phyloP scores from a whole-genome alignment of 2,888 invertebrate genomes.

The Siphlonurus alternatus region DNA sequence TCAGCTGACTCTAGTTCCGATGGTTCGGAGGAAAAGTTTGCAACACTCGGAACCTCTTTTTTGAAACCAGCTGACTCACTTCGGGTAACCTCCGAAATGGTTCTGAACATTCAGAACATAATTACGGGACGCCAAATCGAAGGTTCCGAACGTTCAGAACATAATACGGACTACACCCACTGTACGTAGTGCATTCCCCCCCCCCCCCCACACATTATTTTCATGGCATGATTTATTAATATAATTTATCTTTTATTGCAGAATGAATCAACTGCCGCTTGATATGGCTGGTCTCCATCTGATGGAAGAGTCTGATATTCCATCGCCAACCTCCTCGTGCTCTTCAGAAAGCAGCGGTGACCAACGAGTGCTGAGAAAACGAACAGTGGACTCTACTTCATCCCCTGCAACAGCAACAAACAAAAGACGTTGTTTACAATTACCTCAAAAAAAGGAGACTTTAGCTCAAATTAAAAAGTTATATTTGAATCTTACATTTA shows the following conservation, averaged over 20 bases:
- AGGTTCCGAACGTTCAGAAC: too few species aligned
- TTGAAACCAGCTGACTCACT: too few species aligned
- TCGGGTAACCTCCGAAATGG: too few species aligned
- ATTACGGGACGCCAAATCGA: too few species aligned
- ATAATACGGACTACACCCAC: too few species aligned
- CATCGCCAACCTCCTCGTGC: not conserved
- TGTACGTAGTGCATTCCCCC: not conserved
- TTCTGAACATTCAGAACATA: too few species aligned
- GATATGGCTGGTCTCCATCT: not conserved
- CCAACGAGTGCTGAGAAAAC: not conserved
- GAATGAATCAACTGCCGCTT: not conserved
- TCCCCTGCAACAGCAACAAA: not conserved
- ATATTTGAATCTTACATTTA: not conserved
- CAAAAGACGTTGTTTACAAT: not conserved
- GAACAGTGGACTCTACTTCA: not conserved
- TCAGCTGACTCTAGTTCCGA: too few species aligned
- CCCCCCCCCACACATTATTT: not conserved
- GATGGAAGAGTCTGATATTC: not conserved
- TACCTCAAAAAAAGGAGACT: not conserved
- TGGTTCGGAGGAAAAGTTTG: too few species aligned
- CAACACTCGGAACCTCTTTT: too few species aligned
- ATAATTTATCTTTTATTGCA: not conserved
- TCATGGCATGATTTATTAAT: not conserved
- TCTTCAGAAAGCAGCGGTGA: not conserved
- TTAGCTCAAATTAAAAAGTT: not conserved